Conservation (phyloP, 1,140 invertebrate genomes). For the Zophobas morio region DNA sequence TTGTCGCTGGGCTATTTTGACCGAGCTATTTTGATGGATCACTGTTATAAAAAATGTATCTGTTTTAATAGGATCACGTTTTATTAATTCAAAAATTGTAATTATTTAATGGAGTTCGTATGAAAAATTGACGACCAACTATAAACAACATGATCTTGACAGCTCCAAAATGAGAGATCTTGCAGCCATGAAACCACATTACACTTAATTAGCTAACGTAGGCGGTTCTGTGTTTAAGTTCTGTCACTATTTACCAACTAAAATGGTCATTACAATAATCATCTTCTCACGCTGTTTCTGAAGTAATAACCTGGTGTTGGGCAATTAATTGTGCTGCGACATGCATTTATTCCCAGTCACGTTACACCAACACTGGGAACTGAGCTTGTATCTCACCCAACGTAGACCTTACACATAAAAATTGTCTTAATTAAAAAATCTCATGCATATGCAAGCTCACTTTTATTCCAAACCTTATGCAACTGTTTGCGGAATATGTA, state of each 20-base stretch:
- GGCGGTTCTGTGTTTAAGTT: no score
- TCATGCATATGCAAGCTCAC: background rate
- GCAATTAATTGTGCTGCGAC: conserved; percentile 3
- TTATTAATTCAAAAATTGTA: no score
- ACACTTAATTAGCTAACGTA: no score
- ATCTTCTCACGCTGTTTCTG: background rate
- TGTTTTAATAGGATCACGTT: background rate
- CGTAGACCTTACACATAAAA: background rate
- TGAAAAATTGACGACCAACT: no score
- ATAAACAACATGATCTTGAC: no score
- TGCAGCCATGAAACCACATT: no score
- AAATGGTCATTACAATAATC: no score
- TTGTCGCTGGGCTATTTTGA: no score
- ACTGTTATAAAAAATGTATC: background rate
- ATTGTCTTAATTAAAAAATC: background rate
- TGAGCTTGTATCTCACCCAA: background rate
- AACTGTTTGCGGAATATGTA: conserved; percentile 6
- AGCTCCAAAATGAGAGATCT: no score
- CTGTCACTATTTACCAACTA: no score
- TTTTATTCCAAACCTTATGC: conserved; percentile 12
- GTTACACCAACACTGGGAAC: conserved; percentile 1
- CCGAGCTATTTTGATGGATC: no score
- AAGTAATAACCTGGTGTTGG: conserved; percentile 2
- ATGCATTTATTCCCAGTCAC: conserved; percentile 5
- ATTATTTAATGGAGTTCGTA: no score